Conservation (phyloP, 2,113 vertebrate species). For the Zosterops borbonicus region DNA sequence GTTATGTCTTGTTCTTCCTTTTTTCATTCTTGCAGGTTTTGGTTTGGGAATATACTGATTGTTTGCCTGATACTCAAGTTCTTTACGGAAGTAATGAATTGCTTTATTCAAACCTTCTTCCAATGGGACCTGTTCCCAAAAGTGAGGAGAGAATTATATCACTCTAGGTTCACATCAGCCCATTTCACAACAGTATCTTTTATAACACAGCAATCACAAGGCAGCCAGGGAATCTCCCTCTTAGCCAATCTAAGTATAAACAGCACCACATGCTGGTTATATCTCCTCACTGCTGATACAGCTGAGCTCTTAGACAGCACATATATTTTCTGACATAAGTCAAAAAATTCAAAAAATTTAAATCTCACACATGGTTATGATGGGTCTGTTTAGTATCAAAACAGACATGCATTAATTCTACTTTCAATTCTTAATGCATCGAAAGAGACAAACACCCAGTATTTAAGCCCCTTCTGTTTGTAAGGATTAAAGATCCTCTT, state of each 20-base stretch:
- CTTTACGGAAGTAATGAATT: constrained; percentile 97
- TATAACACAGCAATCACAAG: neutral
- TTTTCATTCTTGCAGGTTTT: constrained; percentile 96
- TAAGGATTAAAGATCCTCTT: neutral
- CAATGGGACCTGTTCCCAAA: constrained; percentile 85
- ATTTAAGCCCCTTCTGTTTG: neutral
- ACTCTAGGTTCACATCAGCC: neutral
- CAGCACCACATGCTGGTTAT: neutral
- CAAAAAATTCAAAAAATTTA: neutral
- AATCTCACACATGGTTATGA: neutral
- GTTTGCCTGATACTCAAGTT: constrained; percentile 96
- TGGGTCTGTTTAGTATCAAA: neutral
- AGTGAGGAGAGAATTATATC: neutral
- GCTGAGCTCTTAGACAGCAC: neutral
- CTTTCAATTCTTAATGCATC: neutral
- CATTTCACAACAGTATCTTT: neutral
- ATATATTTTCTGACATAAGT: neutral
- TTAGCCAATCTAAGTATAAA: neutral
- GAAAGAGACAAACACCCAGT: neutral
- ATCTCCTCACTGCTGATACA: neutral
- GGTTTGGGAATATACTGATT: constrained; percentile 99
- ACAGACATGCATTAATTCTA: neutral
- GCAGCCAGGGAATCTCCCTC: neutral
- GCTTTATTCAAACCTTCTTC: constrained; percentile 99
- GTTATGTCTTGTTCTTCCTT: constrained; percentile 89